Evolutionary conservation across 2,113 vertebrate genomes (phyloP), one percentile per base, ranked within the genome.

Genomic region (Lathamus discolor): DNA sequence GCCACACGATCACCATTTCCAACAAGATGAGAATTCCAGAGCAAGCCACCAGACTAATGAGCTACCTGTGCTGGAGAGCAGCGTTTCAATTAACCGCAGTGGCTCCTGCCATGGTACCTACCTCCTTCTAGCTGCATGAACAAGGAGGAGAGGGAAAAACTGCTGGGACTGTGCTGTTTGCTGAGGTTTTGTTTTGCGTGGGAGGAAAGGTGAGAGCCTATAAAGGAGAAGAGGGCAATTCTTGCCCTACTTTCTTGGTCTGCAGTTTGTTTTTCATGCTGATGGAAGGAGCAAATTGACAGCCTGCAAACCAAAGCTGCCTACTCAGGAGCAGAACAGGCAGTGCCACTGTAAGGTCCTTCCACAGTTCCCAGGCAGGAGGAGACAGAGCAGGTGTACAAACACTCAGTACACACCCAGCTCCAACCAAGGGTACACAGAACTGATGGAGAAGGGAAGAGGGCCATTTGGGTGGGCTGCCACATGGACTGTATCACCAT

Each of bases 1-100:
- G 92, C 91, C 82, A 84, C 95, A 96, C 59, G 41, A 95, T 95
- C 52, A 90, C 82, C 43, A 23, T 90, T 89, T 95, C 90, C 6
- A 3, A 52, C 33, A 23, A 95, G 93, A 96, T 91, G 88, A 96
- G 90, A 95, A 95, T 95, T 95, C 91, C 96, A 74, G 91, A 88
- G 67, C 91, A 79, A 95, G 83, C 66, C 59, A 49, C 54, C 16
- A 2, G 70, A 29, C 92, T 97, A 97, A 97, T 95, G 96, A 97
- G 96, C 90, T 91, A 66, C 84, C 85, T 49, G 27, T 6, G 18
- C 73, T 83, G 64, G 59, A 94, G 48, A 96, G 87, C 82, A 79
- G 81, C 1, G 8, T 80, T 90, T 92, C 96, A 88, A 92, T 97
- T 85, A 97, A 93, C 46, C 41, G 22, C 62, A 14, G 63, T 3